These are phyloP conservation scores for Eunapius fragilis DNA, from an alignment of 37 sponge, comb jelly and placozoan genomes.

Conservation along the genomic window DNA sequence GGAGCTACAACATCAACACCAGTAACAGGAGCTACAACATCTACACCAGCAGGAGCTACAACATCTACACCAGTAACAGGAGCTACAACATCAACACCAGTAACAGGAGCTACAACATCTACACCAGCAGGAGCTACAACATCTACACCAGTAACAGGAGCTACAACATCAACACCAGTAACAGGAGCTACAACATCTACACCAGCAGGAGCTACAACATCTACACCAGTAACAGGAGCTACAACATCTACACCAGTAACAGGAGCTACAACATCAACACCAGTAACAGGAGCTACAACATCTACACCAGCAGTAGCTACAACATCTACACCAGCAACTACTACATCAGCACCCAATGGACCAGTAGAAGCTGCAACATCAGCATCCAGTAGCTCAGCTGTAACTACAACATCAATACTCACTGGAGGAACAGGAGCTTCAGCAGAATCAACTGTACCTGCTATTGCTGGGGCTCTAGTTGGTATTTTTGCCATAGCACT, in stretches of 20 bases:
- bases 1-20: not conserved
- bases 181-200: not conserved
- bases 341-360: not conserved
- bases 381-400: too few species aligned
- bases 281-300: too few species aligned
- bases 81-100: not conserved
- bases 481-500: slow-evolving; percentile 16
- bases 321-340: not conserved
- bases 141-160: not conserved
- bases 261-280: too few species aligned
- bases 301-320: not conserved
- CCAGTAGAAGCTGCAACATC: not conserved
- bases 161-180: not conserved
- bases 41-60: not conserved
- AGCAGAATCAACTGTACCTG: not conserved
- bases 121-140: not conserved
- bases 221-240: too few species aligned
- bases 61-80: not conserved
- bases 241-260: too few species aligned
- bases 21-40: not conserved
- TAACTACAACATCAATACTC: not conserved
- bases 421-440: not conserved
- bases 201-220: too few species aligned
- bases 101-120: not conserved
- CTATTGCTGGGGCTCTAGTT: slow-evolving; percentile 5